These are phyloP conservation scores for Mayetiola destructor DNA, from an alignment of 2,888 invertebrate genomes.

Conservation along the genomic window DNA sequence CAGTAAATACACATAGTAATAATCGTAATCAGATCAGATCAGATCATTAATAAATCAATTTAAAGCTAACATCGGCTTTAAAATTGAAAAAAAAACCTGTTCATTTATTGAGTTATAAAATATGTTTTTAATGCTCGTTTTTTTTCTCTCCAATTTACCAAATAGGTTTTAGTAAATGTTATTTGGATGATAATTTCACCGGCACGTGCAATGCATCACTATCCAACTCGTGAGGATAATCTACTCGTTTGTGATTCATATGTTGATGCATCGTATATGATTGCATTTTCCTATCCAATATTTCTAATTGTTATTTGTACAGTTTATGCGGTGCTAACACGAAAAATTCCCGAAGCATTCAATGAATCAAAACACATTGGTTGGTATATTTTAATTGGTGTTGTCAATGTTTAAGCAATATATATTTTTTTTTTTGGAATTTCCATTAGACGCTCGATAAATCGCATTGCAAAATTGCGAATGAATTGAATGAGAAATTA, in stretches of 20 bases:
- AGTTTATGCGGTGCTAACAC: conserved; percentile 84
- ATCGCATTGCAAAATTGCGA: too few relatives aligned
- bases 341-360: conserved; percentile 97
- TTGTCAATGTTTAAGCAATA: too few relatives aligned
- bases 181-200: conserved; percentile 88
- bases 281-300: conserved; percentile 87
- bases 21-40: too few relatives aligned
- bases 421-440: too few relatives aligned
- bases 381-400: too few relatives aligned
- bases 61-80: neutral
- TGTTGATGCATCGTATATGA: conserved; percentile 85
- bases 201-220: conserved; percentile 76
- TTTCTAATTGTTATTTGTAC: conserved; percentile 84
- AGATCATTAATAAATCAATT: neutral
- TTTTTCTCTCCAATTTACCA: too few relatives aligned
- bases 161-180: conserved; percentile 68
- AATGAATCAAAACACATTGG: conserved; percentile 97
- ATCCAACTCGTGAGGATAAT: conserved; percentile 84
- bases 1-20: too few relatives aligned
- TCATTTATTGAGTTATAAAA: too few relatives aligned
- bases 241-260: conserved; percentile 84
- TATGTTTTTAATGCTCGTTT: neutral
- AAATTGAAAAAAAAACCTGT: too few relatives aligned
- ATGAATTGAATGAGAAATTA: too few relatives aligned
- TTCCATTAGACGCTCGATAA: too few relatives aligned